Percentiles rank a stretch among this genome's conserved stretches.
phyloP scores from a whole-genome alignment of 2,888 invertebrate species.

The Sepioteuthis lessoniana region DNA sequence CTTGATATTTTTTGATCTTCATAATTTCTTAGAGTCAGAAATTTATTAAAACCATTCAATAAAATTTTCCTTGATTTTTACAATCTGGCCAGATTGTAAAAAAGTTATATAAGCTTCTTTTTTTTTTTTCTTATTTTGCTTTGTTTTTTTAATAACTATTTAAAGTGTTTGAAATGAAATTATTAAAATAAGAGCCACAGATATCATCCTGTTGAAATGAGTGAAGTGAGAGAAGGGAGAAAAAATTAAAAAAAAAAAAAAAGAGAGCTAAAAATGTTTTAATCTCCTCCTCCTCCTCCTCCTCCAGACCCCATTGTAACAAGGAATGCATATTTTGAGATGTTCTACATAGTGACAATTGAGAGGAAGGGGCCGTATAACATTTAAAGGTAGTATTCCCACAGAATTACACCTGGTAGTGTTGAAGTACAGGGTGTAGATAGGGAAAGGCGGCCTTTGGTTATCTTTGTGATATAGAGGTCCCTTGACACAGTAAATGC shows the following conservation, averaged over 20 bases:
- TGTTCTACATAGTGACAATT: background rate
- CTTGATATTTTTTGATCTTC: no score
- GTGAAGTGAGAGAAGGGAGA: background rate
- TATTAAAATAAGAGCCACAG: no score
- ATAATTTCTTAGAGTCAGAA: background rate
- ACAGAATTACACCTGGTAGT: background rate
- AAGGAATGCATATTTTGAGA: background rate
- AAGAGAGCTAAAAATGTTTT: background rate
- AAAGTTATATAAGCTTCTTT: no score
- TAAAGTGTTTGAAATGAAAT: background rate
- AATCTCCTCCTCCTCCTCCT: background rate
- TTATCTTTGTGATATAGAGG: background rate
- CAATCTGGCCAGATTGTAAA: background rate
- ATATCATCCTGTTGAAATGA: background rate
- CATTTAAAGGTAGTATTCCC: background rate
- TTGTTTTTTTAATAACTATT: no score
- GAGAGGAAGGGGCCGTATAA: background rate
- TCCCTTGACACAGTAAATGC: slow-evolving; percentile 6
- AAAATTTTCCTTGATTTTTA: background rate
- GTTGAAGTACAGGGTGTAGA: background rate
- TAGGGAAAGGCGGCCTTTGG: background rate
- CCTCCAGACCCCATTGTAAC: background rate
- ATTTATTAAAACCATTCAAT: background rate
- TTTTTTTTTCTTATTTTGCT: background rate
- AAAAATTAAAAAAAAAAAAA: no score